Conservation (phyloP, 2,888 invertebrate species). For the Physocephala rufipes region DNA sequence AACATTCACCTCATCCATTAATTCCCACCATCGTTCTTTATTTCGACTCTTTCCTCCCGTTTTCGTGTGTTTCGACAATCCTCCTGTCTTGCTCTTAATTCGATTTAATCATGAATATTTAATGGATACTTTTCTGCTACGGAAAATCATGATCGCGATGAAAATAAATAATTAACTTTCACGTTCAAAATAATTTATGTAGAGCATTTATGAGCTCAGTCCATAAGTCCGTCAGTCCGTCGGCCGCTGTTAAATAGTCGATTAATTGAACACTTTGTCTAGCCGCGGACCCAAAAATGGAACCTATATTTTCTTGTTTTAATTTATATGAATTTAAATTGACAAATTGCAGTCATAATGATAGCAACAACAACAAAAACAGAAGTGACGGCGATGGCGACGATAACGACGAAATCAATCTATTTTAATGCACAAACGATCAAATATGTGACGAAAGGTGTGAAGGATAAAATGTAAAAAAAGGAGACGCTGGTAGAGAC, state of each 20-base stretch:
- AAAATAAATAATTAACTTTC: constrained; percentile 9
- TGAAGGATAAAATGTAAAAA: neutral
- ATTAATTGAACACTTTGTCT: constrained; percentile 21
- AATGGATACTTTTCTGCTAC: neutral
- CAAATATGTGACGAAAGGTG: neutral
- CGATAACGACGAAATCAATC: neutral
- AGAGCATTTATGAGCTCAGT: constrained; percentile 14
- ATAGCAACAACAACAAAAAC: neutral
- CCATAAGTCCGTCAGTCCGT: too few relatives aligned
- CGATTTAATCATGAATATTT: neutral
- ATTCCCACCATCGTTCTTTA: too few relatives aligned
- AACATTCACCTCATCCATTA: too few relatives aligned
- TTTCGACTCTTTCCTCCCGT: too few relatives aligned
- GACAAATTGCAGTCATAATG: constrained; percentile 24
- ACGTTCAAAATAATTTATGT: constrained; percentile 25
- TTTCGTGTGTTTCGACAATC: neutral
- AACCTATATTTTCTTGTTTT: constrained; percentile 2
- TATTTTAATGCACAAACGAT: neutral
- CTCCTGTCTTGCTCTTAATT: neutral
- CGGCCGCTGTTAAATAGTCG: constrained; percentile 2
- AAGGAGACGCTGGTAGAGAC: neutral
- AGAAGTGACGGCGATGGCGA: neutral
- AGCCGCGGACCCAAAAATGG: constrained; percentile 2
- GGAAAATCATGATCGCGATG: neutral
- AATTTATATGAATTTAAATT: constrained; percentile 33